Percentiles rank a stretch among this genome's conserved stretches.
These are phyloP conservation scores for Xenentodon cancila DNA, from an alignment of 2,797 vertebrate genomes.

Conservation along the genomic window DNA sequence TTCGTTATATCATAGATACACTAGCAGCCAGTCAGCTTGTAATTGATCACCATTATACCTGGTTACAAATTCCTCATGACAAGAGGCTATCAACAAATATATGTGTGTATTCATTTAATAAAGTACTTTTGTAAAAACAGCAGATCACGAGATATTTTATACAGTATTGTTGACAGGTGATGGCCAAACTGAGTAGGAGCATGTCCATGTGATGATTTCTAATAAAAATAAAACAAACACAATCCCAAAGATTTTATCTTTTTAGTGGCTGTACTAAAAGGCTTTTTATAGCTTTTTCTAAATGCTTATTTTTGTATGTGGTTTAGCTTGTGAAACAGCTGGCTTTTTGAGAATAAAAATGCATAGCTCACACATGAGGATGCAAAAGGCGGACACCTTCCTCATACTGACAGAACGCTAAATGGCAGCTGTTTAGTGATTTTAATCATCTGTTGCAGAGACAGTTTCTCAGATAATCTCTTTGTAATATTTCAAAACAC, in stretches of 20 bases:
- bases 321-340: constrained; percentile 18
- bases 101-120: not conserved
- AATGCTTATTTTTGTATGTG: constrained; percentile 39
- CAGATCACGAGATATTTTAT: not conserved
- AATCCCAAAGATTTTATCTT: constrained; percentile 17
- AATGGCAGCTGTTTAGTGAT: constrained; percentile 12
- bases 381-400: constrained; percentile 6
- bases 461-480: constrained; percentile 1
- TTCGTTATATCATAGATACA: too few relatives aligned
- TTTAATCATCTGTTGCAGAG: not conserved
- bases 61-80: too few relatives aligned
- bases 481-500: not conserved
- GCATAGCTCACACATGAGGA: constrained; percentile 10
- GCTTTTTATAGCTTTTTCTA: constrained; percentile 5
- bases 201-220: not conserved
- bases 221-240: not conserved
- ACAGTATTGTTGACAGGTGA: not conserved
- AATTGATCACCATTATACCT: too few relatives aligned
- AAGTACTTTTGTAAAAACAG: not conserved
- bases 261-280: constrained; percentile 8
- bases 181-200: not conserved
- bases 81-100: too few relatives aligned
- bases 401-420: constrained; percentile 23
- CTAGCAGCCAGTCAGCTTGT: too few relatives aligned
- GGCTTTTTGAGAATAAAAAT: constrained; percentile 14